Evolutionary conservation across 64 coral and sea anemone species (phyloP), one percentile per base, ranked within the genome.

Genomic region (Montipora foliosa): DNA sequence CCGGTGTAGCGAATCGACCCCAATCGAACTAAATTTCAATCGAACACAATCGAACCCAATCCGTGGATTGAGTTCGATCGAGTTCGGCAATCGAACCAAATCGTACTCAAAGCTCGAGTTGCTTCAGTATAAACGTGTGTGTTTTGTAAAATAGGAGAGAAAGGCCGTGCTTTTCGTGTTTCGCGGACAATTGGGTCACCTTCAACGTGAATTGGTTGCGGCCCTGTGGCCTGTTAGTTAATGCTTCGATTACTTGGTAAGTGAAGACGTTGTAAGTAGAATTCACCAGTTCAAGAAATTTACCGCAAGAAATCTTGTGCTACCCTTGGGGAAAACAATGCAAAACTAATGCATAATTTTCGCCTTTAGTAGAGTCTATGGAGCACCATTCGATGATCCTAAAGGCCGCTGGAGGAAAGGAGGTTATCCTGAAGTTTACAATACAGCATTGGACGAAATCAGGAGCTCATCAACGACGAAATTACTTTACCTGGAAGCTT

Each of bases 191-290:
- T 55, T 89, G 8, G 87, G 73, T 46, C 87, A 89, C 29, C 55
- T 89, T 19, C 74, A 89, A 89, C 48, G 87, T 64, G 74, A 89
- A 19, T 19, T 89, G 14, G 74, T 89, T 51, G 74, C 46, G 8
- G 3, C 17, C 16, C 74, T 89, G 29, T 89, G 74, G 74, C 73
- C 76, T 50, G 76, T 37, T 37, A 37, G 29, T 78, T 16, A 44
- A 77, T 46, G 6, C 8, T 46, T 10, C 74, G 10, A 77, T 77
- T 46, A 47, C 74, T 14, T 47, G 37, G 74, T 68, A 68, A 68
- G 66, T 68, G 66, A 13, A 37, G 29, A 37, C 29, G 29, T 37
- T 37, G 29, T 37, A 37, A 1, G 29, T 37, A 37, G 1, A 37
- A 37, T 37, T 37, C 29, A 37, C 29, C 29, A 37, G 29, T 37